These are phyloP conservation scores for Nephrocerus scutellatus DNA, from an alignment of 2,888 invertebrate genomes.

Conservation along the genomic window DNA sequence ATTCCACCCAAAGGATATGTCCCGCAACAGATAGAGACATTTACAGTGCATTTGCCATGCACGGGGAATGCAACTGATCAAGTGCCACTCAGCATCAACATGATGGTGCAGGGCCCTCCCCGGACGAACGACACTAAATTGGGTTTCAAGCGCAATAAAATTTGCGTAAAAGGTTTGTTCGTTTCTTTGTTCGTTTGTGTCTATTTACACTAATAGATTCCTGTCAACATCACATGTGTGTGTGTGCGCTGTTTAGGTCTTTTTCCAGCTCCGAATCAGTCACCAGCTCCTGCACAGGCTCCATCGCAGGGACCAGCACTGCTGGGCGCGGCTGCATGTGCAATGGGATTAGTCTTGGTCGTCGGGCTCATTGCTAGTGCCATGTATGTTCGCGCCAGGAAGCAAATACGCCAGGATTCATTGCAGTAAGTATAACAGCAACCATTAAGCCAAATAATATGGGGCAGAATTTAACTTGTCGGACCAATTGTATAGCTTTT, in stretches of 20 bases:
- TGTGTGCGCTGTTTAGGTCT: constrained; percentile 32
- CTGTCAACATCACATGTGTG: no score
- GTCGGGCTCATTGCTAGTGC: constrained; percentile 46
- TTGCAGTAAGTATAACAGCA: constrained; percentile 44
- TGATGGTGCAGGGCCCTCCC: constrained; percentile 69
- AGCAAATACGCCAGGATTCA: constrained; percentile 46
- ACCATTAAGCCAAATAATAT: no score
- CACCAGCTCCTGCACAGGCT: constrained; percentile 62
- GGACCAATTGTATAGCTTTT: no score
- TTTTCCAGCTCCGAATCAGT: constrained; percentile 62
- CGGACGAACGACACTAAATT: constrained; percentile 67
- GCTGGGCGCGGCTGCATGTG: constrained; percentile 76
- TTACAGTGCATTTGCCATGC: constrained; percentile 74
- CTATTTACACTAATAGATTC: constrained; percentile 18
- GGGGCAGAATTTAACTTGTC: no score
- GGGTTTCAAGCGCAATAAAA: constrained; percentile 77
- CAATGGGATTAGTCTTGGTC: constrained; percentile 52
- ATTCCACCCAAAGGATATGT: constrained; percentile 74
- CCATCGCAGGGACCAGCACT: constrained; percentile 60
- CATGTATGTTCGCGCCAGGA: constrained; percentile 46
- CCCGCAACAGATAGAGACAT: constrained; percentile 69
- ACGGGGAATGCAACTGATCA: constrained; percentile 74
- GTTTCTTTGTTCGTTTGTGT: constrained; percentile 10
- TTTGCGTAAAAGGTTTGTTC: constrained; percentile 68
- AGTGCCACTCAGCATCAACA: constrained; percentile 71